phyloP scores from a whole-genome alignment of 1,140 invertebrate species.

The Orius insidiosus region DNA sequence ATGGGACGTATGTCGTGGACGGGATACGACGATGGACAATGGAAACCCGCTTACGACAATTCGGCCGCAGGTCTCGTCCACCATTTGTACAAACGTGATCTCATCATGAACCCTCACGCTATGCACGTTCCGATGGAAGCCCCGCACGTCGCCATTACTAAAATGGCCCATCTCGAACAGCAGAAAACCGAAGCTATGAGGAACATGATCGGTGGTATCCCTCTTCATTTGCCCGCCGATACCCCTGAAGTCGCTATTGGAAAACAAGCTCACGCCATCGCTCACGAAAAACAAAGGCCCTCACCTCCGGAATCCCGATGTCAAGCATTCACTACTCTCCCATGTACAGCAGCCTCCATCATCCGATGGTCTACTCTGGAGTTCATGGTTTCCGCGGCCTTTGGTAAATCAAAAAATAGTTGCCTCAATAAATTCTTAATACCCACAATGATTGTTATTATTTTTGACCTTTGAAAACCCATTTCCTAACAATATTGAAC shows the following conservation, averaged over 20 bases:
- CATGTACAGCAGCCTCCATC: slow-evolving; percentile 4
- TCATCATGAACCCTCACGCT: slow-evolving; percentile 1
- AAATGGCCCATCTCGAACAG: slow-evolving; percentile 4
- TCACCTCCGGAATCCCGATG: slow-evolving; percentile 23
- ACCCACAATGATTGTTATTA: too few species aligned
- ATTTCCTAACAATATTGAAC: too few species aligned
- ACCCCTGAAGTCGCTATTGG: slow-evolving; percentile 33
- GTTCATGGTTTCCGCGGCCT: background rate
- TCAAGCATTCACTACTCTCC: background rate
- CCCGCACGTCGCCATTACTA: background rate
- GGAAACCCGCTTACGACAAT: slow-evolving; percentile 4
- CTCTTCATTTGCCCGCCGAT: slow-evolving; percentile 29
- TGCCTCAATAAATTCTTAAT: too few species aligned
- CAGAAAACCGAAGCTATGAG: slow-evolving; percentile 7
- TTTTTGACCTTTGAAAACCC: too few species aligned
- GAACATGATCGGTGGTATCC: slow-evolving; percentile 15
- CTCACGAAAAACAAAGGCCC: slow-evolving; percentile 15
- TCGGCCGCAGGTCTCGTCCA: background rate
- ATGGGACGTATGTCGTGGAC: background rate
- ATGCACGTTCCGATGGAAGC: background rate
- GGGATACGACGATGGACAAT: slow-evolving; percentile 5
- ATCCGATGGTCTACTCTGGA: background rate
- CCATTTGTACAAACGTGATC: background rate
- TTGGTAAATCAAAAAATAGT: too few species aligned
- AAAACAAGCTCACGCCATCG: slow-evolving; percentile 28